These are phyloP conservation scores for Zaprionus kolodkinae DNA, from an alignment of 1,140 invertebrate genomes.

Conservation along the genomic window DNA sequence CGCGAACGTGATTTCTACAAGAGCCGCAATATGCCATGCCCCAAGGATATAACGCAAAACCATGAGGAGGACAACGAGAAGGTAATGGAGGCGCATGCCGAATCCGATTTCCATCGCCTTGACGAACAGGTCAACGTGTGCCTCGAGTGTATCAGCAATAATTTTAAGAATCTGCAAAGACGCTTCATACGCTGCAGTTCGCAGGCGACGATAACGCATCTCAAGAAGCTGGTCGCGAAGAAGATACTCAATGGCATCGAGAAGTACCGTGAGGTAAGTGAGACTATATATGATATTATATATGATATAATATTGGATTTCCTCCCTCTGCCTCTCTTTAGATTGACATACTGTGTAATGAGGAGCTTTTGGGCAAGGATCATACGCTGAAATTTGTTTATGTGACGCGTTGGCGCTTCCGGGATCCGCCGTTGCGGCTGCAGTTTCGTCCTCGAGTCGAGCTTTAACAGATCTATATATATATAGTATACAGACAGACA, in stretches of 20 bases:
- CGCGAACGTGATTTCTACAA: slow-evolving; percentile 95
- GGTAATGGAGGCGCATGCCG: slow-evolving; percentile 88
- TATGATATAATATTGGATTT: background rate
- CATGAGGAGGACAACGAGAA: slow-evolving; percentile 83
- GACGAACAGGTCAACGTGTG: slow-evolving; percentile 98
- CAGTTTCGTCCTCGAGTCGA: slow-evolving; percentile 91
- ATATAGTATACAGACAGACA: slow-evolving; percentile 6
- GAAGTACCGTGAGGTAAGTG: slow-evolving; percentile 97
- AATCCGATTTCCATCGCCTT: slow-evolving; percentile 95
- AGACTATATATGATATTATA: too few species aligned
- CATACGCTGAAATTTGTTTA: slow-evolving; percentile 99
- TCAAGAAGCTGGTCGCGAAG: slow-evolving; percentile 99
- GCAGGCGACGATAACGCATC: slow-evolving; percentile 97
- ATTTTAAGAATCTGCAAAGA: slow-evolving; percentile 92
- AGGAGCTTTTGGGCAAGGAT: slow-evolving; percentile 98
- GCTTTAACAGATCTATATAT: slow-evolving; percentile 59
- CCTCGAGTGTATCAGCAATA: slow-evolving; percentile 93
- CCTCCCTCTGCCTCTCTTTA: slow-evolving; percentile 85
- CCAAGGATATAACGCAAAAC: slow-evolving; percentile 92
- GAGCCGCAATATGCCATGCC: slow-evolving; percentile 92
- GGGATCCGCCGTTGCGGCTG: slow-evolving; percentile 93
- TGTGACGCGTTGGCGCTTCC: slow-evolving; percentile 98
- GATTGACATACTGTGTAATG: slow-evolving; percentile 99
- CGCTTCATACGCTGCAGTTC: slow-evolving; percentile 97
- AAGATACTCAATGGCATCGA: slow-evolving; percentile 96